These are phyloP conservation scores for Hemicentrotus pulcherrimus DNA, from an alignment of 35 echinoderm and acorn worm genomes.

Conservation along the genomic window DNA sequence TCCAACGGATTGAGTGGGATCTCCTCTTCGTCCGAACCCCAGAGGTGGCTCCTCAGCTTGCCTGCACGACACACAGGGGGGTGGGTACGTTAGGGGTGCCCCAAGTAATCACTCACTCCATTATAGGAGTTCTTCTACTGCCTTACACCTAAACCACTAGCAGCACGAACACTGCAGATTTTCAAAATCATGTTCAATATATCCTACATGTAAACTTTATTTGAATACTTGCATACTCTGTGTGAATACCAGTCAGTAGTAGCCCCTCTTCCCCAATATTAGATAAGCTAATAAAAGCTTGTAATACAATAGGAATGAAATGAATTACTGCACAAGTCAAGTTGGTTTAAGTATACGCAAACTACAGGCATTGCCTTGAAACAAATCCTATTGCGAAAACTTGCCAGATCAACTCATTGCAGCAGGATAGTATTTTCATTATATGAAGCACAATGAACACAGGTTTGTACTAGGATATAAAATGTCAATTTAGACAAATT, in stretches of 20 bases:
- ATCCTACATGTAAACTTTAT: background rate
- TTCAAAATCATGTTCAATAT: background rate
- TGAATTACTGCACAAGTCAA: background rate
- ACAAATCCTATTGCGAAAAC: background rate
- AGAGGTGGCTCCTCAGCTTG: conserved; percentile 86
- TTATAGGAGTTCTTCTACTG: background rate
- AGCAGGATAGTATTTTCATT: background rate
- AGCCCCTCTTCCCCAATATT: background rate
- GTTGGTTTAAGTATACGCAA: background rate
- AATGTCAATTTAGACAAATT: no score
- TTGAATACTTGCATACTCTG: background rate
- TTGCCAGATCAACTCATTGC: background rate
- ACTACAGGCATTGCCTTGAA: no score
- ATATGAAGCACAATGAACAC: background rate
- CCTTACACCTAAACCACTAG: background rate
- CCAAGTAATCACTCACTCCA: background rate
- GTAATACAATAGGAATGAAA: background rate
- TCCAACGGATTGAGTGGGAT: conserved; percentile 93
- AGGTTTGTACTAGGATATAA: background rate
- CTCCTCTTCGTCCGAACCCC: conserved; percentile 94
- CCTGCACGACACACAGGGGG: conserved; percentile 63
- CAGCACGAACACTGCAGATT: background rate
- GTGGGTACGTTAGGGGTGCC: conserved; percentile 35
- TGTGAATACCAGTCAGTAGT: background rate
- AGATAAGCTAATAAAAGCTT: background rate